Conservation (phyloP, 2,797 vertebrate species). For the Parauchenoglanis punctatus region DNA sequence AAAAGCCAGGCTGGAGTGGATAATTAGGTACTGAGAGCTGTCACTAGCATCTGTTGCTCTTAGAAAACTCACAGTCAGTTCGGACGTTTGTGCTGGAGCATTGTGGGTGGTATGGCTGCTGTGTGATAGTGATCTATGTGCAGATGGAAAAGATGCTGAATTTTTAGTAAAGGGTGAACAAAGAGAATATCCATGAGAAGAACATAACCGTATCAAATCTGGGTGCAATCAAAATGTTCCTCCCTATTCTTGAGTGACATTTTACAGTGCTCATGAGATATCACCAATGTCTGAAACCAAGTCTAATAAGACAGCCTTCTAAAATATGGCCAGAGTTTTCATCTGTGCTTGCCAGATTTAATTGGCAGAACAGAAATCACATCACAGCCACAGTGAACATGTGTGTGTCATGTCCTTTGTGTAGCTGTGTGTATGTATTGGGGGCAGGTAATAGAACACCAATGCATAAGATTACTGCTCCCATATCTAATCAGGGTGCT, state of each 20-base stretch:
- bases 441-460: constrained; percentile 37
- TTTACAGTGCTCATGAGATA: constrained; percentile 40
- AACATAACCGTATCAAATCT: not conserved
- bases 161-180: constrained; percentile 18
- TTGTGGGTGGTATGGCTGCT: constrained; percentile 56
- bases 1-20: constrained; percentile 51
- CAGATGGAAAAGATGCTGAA: constrained; percentile 29
- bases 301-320: constrained; percentile 26
- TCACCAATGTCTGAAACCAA: constrained; percentile 35
- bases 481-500: constrained; percentile 48
- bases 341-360: constrained; percentile 16
- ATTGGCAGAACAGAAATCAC: constrained; percentile 43
- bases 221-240: constrained; percentile 37
- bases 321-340: constrained; percentile 45
- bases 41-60: constrained; percentile 78
- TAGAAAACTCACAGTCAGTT: constrained; percentile 51
- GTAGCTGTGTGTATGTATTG: constrained; percentile 23
- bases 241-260: constrained; percentile 29
- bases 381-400: constrained; percentile 29
- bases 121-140: constrained; percentile 12
- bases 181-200: constrained; percentile 10
- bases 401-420: constrained; percentile 35
- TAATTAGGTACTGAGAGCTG: constrained; percentile 61
- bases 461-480: constrained; percentile 43
- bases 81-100: constrained; percentile 26